Conservation (phyloP, 2,797 vertebrate species). For the Remorina albescens region DNA sequence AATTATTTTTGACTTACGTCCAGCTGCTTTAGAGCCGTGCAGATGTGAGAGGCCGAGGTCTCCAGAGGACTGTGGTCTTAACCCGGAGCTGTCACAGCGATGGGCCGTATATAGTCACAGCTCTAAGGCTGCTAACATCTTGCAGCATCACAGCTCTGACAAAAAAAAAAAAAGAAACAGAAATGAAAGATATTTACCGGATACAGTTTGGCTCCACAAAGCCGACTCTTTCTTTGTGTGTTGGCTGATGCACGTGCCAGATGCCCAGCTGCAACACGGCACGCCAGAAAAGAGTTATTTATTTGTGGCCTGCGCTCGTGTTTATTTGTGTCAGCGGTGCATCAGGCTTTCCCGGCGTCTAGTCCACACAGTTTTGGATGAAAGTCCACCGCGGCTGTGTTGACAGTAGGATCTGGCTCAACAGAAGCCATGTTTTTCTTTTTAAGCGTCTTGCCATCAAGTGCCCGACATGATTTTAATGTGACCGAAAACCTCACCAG, state of each 20-base stretch:
- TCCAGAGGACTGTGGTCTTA: slow-evolving; percentile 78
- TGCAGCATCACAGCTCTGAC: slow-evolving; percentile 46
- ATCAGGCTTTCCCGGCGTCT: slow-evolving; percentile 52
- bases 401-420: slow-evolving; percentile 52
- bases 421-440: slow-evolving; percentile 50
- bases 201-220: slow-evolving; percentile 7
- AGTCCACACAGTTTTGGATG: slow-evolving; percentile 54
- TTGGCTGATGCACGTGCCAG: slow-evolving; percentile 61
- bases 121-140: slow-evolving; percentile 45
- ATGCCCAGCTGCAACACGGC: slow-evolving; percentile 59
- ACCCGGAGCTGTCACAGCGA: slow-evolving; percentile 81
- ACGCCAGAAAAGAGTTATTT: slow-evolving; percentile 57
- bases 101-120: slow-evolving; percentile 81
- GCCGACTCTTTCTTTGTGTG: slow-evolving; percentile 20
- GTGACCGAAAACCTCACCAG: slow-evolving; percentile 27
- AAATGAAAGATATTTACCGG: slow-evolving; percentile 20
- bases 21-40: slow-evolving; percentile 86
- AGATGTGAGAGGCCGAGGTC: slow-evolving; percentile 86
- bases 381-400: slow-evolving; percentile 43
- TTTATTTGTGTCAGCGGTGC: slow-evolving; percentile 71
- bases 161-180: slow-evolving; percentile 5
- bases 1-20: slow-evolving; percentile 89
- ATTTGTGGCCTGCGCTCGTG: slow-evolving; percentile 59
- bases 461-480: slow-evolving; percentile 27
- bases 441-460: slow-evolving; percentile 32